Evolutionary conservation across 2,113 vertebrate species (phyloP).

Genomic region (Drymodes brunneopygia): DNA sequence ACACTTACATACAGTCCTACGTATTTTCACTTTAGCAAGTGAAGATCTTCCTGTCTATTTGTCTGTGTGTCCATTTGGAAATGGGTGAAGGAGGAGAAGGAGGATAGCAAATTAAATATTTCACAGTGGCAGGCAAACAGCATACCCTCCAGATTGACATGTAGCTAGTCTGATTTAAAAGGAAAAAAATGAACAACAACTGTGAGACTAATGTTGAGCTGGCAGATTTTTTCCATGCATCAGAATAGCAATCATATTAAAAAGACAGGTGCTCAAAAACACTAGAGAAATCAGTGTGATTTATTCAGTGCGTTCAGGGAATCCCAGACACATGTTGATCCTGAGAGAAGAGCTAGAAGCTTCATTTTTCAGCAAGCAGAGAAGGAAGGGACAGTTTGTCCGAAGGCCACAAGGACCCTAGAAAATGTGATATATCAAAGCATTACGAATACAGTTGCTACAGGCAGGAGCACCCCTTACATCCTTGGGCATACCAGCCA

Average conservation of each 20-base stretch:
- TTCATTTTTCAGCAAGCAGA: neutral
- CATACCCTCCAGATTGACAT: neutral
- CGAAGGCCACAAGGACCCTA: neutral
- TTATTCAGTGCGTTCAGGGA: neutral
- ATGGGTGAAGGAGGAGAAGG: neutral
- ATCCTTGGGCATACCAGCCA: neutral
- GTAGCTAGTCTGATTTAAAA: neutral
- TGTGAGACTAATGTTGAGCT: neutral
- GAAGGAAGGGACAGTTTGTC: neutral
- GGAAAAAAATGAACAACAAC: neutral
- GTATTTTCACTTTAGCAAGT: neutral
- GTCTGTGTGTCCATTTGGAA: neutral
- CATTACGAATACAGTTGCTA: neutral
- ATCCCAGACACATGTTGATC: neutral
- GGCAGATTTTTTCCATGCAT: neutral
- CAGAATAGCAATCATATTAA: neutral
- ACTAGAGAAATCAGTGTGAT: slow-evolving; percentile 29
- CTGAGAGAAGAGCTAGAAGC: neutral
- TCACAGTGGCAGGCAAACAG: neutral
- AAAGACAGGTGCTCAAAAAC: slow-evolving; percentile 13
- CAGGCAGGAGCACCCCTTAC: neutral
- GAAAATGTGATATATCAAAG: neutral
- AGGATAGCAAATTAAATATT: neutral
- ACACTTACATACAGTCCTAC: neutral
- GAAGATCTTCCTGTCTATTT: neutral